Percentiles rank a stretch among this genome's conserved stretches.
These are phyloP conservation scores for Cheirogaleus major DNA, from an alignment of 2,797 vertebrate species.

Conservation along the genomic window DNA sequence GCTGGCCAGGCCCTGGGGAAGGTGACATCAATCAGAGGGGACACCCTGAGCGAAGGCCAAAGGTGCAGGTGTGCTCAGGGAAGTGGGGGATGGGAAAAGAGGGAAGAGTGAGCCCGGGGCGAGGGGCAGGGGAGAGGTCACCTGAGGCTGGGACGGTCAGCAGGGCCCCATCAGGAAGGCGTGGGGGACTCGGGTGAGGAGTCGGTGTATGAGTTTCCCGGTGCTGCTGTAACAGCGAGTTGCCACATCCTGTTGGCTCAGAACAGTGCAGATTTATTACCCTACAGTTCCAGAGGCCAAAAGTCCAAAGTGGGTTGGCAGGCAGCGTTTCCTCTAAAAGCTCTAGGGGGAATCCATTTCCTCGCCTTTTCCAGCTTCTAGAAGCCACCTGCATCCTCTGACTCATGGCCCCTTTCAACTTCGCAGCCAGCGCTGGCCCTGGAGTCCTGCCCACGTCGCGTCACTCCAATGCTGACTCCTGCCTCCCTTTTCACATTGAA, in stretches of 20 bases:
- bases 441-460: rapidly evolving
- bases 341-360: rapidly evolving
- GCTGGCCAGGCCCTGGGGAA: not conserved
- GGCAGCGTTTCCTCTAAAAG: not conserved
- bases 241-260: not conserved
- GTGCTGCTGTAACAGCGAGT: not conserved
- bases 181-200: rapidly evolving
- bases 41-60: not conserved
- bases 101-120: not conserved
- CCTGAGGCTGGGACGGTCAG: not conserved
- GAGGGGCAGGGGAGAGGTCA: not conserved
- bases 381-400: not conserved
- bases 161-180: not conserved
- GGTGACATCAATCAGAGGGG: not conserved
- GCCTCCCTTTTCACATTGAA: not conserved
- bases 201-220: rapidly evolving
- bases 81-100: too few relatives aligned
- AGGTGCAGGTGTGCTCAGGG: not conserved
- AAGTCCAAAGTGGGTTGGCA: not conserved
- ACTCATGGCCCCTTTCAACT: rapidly evolving
- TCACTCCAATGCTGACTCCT: too few relatives aligned
- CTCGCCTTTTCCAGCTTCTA: not conserved
- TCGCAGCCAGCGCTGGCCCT: not conserved
- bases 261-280: too few relatives aligned
- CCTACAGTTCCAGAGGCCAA: too few relatives aligned